Conservation (phyloP, 2,113 vertebrate genomes). For the Deroptyus accipitrinus region DNA sequence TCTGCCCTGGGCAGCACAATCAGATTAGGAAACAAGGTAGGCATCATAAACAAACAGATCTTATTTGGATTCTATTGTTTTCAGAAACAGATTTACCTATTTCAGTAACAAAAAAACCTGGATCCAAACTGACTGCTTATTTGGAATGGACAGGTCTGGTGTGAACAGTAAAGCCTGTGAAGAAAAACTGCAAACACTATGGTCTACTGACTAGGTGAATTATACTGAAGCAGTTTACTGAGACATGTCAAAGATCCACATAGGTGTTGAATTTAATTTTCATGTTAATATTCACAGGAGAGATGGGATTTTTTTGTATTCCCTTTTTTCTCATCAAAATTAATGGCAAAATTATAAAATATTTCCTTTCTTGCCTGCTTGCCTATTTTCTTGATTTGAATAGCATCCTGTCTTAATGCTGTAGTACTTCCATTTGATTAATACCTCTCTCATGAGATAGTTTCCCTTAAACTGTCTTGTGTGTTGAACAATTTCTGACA, state of each 20-base stretch:
- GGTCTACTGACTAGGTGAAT: conserved; percentile 20
- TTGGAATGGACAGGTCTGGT: background rate
- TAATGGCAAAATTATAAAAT: background rate
- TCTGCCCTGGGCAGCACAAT: background rate
- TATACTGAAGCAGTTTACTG: conserved; percentile 11
- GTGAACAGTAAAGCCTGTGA: background rate
- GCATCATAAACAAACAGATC: background rate
- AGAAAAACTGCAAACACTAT: background rate
- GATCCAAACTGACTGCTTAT: background rate
- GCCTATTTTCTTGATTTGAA: background rate
- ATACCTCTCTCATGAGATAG: background rate
- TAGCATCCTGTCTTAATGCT: background rate
- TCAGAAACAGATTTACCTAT: background rate
- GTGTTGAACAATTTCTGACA: background rate
- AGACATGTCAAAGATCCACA: background rate
- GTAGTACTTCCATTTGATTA: background rate
- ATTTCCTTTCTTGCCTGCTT: background rate
- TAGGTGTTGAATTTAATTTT: background rate
- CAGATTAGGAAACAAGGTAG: background rate
- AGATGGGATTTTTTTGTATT: background rate
- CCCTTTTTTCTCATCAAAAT: background rate
- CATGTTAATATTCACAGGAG: background rate
- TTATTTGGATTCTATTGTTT: background rate
- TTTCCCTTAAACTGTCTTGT: background rate
- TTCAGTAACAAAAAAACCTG: background rate